Percentiles rank a stretch among this genome's conserved stretches.
Conservation (phyloP, 2,113 vertebrate species). For the Eretmochelys imbricata region DNA sequence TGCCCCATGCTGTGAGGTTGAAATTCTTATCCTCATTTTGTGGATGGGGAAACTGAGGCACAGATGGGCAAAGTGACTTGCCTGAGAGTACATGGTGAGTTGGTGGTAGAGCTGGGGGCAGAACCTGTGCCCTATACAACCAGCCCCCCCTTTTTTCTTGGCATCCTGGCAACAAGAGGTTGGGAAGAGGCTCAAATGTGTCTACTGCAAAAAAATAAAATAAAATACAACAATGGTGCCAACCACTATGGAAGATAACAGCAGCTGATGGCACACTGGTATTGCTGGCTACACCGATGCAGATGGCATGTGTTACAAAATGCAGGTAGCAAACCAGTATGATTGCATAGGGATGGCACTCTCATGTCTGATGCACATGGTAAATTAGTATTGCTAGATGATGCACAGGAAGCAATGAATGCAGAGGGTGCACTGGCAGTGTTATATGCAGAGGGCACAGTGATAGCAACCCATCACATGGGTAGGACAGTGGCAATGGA, state of each 20-base stretch:
- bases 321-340: not conserved
- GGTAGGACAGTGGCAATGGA: not conserved
- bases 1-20: constrained; percentile 55
- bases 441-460: not conserved
- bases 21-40: constrained; percentile 65
- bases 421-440: rapidly evolving
- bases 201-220: rapidly evolving
- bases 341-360: not conserved
- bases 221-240: not conserved
- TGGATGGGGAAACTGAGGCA: constrained; percentile 70
- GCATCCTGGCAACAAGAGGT: not conserved
- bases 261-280: not conserved
- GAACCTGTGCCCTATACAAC: not conserved
- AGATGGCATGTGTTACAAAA: not conserved
- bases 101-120: constrained; percentile 12
- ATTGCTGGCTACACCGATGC: rapidly evolving
- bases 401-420: not conserved
- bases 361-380: not conserved
- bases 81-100: not conserved
- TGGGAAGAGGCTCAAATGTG: not conserved
- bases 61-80: not conserved
- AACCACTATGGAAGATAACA: not conserved
- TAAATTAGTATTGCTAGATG: not conserved
- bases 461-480: not conserved
- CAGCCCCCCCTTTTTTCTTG: not conserved